phyloP scores from a whole-genome alignment of 2,797 vertebrate genomes.

The Alectoris magna region DNA sequence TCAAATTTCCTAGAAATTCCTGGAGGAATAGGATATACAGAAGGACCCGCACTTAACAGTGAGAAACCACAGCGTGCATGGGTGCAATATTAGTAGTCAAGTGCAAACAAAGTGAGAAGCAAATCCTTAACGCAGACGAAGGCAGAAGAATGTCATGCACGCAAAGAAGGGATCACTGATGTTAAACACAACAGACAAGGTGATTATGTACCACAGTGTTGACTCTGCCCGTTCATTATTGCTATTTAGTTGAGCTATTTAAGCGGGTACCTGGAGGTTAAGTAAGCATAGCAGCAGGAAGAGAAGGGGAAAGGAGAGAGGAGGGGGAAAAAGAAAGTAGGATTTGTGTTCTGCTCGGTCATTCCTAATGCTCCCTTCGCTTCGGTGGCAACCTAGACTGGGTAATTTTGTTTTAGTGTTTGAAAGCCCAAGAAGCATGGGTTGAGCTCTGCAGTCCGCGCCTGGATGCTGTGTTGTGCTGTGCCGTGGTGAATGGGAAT shows the following conservation, averaged over 20 bases:
- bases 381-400: background rate
- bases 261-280: conserved; percentile 75
- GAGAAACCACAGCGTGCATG: background rate
- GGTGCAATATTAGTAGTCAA: background rate
- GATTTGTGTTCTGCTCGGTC: background rate
- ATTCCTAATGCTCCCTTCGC: background rate
- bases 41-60: rapidly evolving
- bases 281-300: conserved; percentile 65
- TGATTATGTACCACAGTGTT: conserved; percentile 72
- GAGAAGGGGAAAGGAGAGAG: conserved; percentile 11
- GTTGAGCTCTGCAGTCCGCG: background rate
- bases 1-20: background rate
- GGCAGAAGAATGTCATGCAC: conserved; percentile 50
- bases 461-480: rapidly evolving
- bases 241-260: conserved; percentile 75
- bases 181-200: conserved; percentile 76
- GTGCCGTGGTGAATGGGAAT: background rate
- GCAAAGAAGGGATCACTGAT: conserved; percentile 68
- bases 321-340: conserved; percentile 25
- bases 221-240: conserved; percentile 76
- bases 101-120: conserved; percentile 47
- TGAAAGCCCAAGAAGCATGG: background rate
- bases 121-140: background rate
- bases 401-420: background rate
- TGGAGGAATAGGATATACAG: background rate